Evolutionary conservation across 2,888 invertebrate genomes (phyloP), one percentile per base, ranked within the genome.

Genomic region (Troides helena): DNA sequence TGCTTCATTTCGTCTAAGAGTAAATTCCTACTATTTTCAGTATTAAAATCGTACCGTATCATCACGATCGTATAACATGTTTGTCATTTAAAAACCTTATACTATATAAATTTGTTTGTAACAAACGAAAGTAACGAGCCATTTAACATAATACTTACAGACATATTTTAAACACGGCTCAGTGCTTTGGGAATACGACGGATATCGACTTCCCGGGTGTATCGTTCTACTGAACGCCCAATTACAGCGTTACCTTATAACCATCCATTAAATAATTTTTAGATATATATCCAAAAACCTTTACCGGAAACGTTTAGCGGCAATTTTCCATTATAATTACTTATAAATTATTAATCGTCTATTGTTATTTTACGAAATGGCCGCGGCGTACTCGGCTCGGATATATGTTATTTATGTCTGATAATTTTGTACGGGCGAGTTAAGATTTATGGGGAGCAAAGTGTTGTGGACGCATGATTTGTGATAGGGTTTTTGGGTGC

Each of bases 241-340:
- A 83, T 83, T 80, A 82, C 79, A 77, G 81, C 82, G 84, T 80
- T 82, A 82, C 80, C 82, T 76, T 62, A 78, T 78, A 79, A 75
- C 78, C 74, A 58, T 17, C 63, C 56, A 70, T 67, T 70, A 76
- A 77, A 73, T 78, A 81, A 83, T 80, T 77, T 77, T 83, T 79
- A 81, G 84, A 86, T 85, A 85, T 83, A 85, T 80, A 83, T 83
- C 81, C 80, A 78, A 79, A 82, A 73, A 18, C 74, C 74, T 73
- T 30, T 78, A 76, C 86, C 87, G 87, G 88, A 87, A 86, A 85
- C 85, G 76, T 85, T 87, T 84, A 86, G 83, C 80, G 77, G 83
- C 81, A 75, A 85, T 88, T 87, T 86, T 85, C 90, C 88, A 88
- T 86, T 85, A 85, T 88, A 89, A 91, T 90, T 90, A 88, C 86